Evolutionary conservation across 2,888 invertebrate genomes (phyloP).

Genomic region (Sceliomorpha sp.): DNA sequence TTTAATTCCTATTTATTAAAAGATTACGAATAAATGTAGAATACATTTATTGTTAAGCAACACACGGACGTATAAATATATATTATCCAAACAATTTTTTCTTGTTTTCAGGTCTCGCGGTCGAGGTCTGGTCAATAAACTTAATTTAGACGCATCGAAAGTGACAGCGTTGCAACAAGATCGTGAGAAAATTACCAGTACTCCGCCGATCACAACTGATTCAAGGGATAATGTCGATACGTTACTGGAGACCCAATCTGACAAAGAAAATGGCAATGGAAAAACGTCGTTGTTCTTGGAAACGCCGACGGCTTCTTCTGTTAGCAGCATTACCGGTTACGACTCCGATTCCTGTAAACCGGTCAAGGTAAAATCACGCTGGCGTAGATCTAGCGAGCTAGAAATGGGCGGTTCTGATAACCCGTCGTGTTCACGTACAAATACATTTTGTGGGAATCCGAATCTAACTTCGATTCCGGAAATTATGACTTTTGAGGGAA

Average conservation of each 20-base stretch:
- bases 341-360: conserved; percentile 83
- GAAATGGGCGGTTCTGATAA: conserved; percentile 82
- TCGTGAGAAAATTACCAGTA: conserved; percentile 64
- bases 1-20: too few species aligned
- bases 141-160: conserved; percentile 67
- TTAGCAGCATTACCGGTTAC: conserved; percentile 67
- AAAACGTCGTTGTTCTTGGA: conserved; percentile 63
- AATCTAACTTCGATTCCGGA: conserved; percentile 80
- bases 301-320: conserved; percentile 62
- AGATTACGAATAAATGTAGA: too few species aligned
- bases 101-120: conserved; percentile 70
- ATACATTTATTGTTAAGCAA: too few species aligned
- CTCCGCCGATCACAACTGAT: conserved; percentile 60
- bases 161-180: conserved; percentile 56
- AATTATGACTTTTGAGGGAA: conserved; percentile 78
- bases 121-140: conserved; percentile 75
- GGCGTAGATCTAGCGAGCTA: conserved; percentile 88
- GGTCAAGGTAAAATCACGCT: conserved; percentile 89
- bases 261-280: conserved; percentile 70
- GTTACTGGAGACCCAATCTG: conserved; percentile 71
- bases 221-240: conserved; percentile 66
- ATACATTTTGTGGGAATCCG: conserved; percentile 70
- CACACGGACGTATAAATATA: too few species aligned
- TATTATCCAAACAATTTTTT: too few species aligned
- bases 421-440: conserved; percentile 9